A percentile compares a stretch with the other conserved stretches of the same genome.
phyloP scores from a whole-genome alignment of 2,888 invertebrate species.

The Thereva nobilitata region DNA sequence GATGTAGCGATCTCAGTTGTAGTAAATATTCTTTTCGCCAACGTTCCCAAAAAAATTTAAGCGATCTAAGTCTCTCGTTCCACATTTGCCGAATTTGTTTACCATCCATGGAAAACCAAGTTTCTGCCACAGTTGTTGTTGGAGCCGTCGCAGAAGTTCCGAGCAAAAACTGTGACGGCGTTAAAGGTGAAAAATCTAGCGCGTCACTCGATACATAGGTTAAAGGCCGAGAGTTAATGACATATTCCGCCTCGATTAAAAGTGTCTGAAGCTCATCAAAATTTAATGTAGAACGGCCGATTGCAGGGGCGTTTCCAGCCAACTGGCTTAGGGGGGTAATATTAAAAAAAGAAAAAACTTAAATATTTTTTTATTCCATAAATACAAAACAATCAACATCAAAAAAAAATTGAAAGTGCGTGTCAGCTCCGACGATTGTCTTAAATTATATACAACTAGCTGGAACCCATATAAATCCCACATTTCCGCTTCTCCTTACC shows the following conservation, averaged over 20 bases:
- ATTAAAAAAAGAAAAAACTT: no score
- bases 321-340: no score
- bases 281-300: not conserved
- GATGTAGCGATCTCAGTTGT: slow-evolving; percentile 1
- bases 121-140: not conserved
- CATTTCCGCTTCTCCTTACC: no score
- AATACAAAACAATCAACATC: no score
- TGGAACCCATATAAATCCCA: no score
- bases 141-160: not conserved
- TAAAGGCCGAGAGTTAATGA: slow-evolving; percentile 1
- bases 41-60: slow-evolving; percentile 4
- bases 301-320: no score
- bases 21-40: not conserved
- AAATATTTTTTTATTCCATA: no score
- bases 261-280: slow-evolving; percentile 2
- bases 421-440: no score
- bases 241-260: not conserved
- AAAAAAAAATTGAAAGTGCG: no score
- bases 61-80: not conserved
- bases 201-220: not conserved
- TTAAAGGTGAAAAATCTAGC: not conserved
- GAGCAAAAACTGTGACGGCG: not conserved
- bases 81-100: not conserved
- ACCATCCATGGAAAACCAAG: not conserved
- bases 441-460: no score